Percentiles rank a stretch among this genome's conserved stretches.
Conservation (phyloP, 2,113 vertebrate species). For the Lophochroa leadbeateri region DNA sequence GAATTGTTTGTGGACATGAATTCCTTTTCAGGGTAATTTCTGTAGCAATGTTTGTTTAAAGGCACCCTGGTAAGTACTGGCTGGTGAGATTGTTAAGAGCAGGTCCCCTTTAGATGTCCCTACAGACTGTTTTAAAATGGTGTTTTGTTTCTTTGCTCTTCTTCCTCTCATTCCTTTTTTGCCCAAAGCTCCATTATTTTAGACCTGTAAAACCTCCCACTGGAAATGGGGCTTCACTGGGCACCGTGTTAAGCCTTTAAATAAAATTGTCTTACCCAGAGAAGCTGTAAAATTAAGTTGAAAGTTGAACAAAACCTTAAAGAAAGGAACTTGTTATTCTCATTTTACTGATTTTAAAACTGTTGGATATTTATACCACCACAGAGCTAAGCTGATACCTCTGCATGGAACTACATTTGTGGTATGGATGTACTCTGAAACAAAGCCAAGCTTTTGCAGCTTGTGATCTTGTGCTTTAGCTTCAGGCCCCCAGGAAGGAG, state of each 20-base stretch:
- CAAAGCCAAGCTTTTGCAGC: background rate
- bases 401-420: background rate
- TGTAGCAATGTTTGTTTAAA: background rate
- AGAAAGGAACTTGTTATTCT: background rate
- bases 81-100: background rate
- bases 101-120: background rate
- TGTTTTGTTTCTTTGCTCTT: background rate
- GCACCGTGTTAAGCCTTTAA: background rate
- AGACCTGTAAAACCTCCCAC: background rate
- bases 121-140: background rate
- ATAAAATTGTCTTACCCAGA: background rate
- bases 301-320: background rate
- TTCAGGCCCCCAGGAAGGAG: background rate
- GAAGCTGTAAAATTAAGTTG: background rate
- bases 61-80: background rate
- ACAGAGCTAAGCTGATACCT: background rate
- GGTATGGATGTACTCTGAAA: background rate
- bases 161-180: background rate
- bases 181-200: background rate
- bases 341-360: background rate
- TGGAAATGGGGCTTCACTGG: background rate
- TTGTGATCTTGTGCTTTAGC: background rate
- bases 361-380: background rate
- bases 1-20: background rate
- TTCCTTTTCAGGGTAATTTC: background rate